phyloP scores from a whole-genome alignment of 2,797 vertebrate genomes.

The Acanthopagrus latus region DNA sequence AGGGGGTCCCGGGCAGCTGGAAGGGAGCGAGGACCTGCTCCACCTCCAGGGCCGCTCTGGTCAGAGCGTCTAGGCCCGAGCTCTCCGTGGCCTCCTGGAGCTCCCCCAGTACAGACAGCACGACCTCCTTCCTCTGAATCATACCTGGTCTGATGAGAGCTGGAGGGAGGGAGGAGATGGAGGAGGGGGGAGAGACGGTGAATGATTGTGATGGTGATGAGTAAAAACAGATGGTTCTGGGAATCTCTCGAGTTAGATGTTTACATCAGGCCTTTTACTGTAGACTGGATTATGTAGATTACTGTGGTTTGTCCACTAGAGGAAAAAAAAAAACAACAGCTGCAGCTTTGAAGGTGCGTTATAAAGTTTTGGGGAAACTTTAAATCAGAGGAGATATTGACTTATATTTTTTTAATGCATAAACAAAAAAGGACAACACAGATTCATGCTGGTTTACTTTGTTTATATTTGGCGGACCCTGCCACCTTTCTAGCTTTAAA shows the following conservation, averaged over 20 bases:
- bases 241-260: background rate
- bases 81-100: slow-evolving; percentile 95
- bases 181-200: background rate
- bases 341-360: too few species aligned
- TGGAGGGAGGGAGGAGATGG: background rate
- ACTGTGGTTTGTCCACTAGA: background rate
- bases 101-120: slow-evolving; percentile 90
- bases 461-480: too few species aligned
- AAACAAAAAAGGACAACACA: too few species aligned
- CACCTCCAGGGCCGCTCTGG: slow-evolving; percentile 87
- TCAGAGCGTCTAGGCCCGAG: slow-evolving; percentile 88
- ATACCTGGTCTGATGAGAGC: slow-evolving; percentile 82
- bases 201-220: too few species aligned
- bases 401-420: too few species aligned
- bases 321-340: slow-evolving; percentile 2
- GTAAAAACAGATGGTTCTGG: background rate
- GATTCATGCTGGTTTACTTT: too few species aligned
- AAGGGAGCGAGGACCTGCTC: slow-evolving; percentile 88
- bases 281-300: slow-evolving; percentile 18
- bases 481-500: too few species aligned
- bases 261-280: background rate
- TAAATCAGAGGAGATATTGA: too few species aligned
- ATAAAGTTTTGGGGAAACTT: too few species aligned
- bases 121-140: slow-evolving; percentile 91
- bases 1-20: slow-evolving; percentile 83